Evolutionary conservation across 2,888 invertebrate genomes (phyloP), one percentile per base, ranked within the genome.

Genomic region (Meiosimyza platycephala): DNA sequence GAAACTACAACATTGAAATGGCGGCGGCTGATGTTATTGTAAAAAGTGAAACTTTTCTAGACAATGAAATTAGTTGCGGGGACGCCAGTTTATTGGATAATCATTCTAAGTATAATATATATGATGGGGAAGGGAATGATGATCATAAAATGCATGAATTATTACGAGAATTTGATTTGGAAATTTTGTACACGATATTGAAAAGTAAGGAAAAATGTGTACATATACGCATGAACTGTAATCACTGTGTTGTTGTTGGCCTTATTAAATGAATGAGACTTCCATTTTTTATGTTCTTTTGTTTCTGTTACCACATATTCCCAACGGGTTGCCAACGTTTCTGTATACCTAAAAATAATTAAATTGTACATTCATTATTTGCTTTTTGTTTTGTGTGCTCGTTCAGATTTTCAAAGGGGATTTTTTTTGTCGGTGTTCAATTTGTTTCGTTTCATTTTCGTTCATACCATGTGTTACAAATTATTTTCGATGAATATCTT

Each of bases 101-200:
- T 16, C 40, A 18, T 55, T 13, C 47, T 33, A 22, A 33, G 28
- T 57, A 47, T 48, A 48, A 55, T 48, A 16, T 47, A 3, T 67
- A 67, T 47, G 66, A 66, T 33, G 55, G 18, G 55, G 15, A 13
- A 60, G 69, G 40, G 6, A 65, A 50, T 16, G 75, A 73, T 52
- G 75, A 75, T 12, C 12, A n/a, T 6, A 73, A 57, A 22, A 55
- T 75, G 63, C 55, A 60, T 33, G 68, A 62, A 15, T 69, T 71
- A 60, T 50, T 75, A 40, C 71, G 71, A 18, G 71, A 73, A 40
- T 75, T 75, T 55, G 71, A 75, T 59, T 69, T 75, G 73, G 75
- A 75, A 55, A 66, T 73, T 22, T 33, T 75, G 50, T 73, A 71
- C 51, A 73, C 71, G 5, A 69, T 71, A n/a, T 55, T 75, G 40